Percentiles rank a stretch among this genome's conserved stretches.
Conservation (phyloP, 2,113 vertebrate genomes). For the Brachyhypopomus occidentalis region DNA sequence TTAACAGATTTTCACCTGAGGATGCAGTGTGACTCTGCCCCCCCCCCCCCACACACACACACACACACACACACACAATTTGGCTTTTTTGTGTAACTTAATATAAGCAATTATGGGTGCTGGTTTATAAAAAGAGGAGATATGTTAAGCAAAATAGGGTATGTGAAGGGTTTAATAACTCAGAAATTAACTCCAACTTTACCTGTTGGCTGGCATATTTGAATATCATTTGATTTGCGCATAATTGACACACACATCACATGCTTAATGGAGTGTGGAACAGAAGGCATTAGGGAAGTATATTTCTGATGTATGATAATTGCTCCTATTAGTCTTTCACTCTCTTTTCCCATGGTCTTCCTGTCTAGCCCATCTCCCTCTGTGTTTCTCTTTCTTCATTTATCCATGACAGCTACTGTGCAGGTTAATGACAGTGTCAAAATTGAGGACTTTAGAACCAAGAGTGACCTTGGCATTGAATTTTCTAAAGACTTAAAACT, state of each 20-base stretch:
- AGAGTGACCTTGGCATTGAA: no score
- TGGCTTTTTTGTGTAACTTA: not conserved
- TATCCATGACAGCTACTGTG: not conserved
- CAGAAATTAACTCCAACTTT: not conserved
- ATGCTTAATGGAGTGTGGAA: not conserved
- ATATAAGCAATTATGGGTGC: not conserved
- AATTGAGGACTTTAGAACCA: no score
- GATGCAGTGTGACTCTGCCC: not conserved
- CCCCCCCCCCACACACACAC: no score
- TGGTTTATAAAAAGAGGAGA: not conserved
- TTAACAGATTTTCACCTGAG: not conserved
- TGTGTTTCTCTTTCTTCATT: not conserved
- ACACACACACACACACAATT: not conserved
- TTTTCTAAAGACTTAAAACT: no score
- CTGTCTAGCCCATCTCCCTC: not conserved
- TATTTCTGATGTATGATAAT: conserved; percentile 4
- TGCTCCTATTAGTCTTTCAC: not conserved
- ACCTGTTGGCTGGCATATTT: not conserved
- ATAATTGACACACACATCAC: not conserved
- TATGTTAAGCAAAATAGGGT: not conserved
- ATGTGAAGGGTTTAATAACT: not conserved
- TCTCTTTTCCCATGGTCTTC: not conserved
- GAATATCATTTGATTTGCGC: not conserved
- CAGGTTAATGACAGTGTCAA: no score
- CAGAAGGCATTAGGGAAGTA: not conserved